phyloP scores from a whole-genome alignment of 2,888 invertebrate genomes.

The Sinodicranocentrus sp. region DNA sequence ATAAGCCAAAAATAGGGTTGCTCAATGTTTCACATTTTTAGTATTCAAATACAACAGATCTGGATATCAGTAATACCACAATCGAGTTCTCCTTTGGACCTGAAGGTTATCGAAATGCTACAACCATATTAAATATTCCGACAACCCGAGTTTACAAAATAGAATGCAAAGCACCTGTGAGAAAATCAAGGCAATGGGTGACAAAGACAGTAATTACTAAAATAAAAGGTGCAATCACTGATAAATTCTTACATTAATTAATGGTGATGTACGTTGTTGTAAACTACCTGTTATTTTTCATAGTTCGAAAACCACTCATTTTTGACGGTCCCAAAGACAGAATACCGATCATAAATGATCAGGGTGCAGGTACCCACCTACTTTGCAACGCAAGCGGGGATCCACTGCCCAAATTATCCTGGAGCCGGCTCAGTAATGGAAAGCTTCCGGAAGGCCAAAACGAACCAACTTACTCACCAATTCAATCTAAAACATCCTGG shows the following conservation, averaged over 20 bases:
- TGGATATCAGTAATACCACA: not conserved
- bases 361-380: not conserved
- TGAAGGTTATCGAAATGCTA: slow-evolving; percentile 35
- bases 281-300: not conserved
- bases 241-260: not conserved
- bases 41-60: not conserved
- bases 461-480: not conserved
- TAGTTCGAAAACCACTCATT: not conserved
- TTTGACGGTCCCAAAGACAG: not conserved
- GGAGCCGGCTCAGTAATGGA: slow-evolving; percentile 47
- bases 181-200: slow-evolving; percentile 38
- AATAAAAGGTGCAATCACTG: slow-evolving; percentile 22
- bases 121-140: not conserved
- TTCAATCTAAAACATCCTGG: slow-evolving; percentile 6
- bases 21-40: too few species aligned
- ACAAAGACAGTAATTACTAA: not conserved
- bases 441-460: slow-evolving; percentile 2
- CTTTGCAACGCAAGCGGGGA: slow-evolving; percentile 42
- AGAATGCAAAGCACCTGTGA: slow-evolving; percentile 33
- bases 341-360: not conserved
- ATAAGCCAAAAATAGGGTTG: too few species aligned
- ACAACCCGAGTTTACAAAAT: not conserved
- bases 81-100: not conserved
- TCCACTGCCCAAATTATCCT: slow-evolving; percentile 28
- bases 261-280: not conserved